Base-by-base conservation (phyloP, 2,113 vertebrate species). In the Hippoglossus stenolepis region DNA sequence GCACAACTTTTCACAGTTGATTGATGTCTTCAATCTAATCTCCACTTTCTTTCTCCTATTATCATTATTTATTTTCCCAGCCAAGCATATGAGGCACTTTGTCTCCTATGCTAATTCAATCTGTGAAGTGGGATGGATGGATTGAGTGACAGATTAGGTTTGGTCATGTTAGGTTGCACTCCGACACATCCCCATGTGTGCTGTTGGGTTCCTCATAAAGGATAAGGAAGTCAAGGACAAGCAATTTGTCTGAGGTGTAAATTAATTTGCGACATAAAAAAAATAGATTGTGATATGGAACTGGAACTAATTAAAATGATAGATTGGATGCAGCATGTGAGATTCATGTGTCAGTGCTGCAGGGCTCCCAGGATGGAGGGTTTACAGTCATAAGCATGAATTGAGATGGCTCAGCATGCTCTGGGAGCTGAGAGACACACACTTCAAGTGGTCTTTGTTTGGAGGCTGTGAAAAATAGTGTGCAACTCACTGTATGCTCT, bases 231-330 rank as follows among this genome's bases (percentile, higher is more conserved):
- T 83, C 91, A 91, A 93, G 92, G 92, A 92, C 92, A 86, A 82
- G 83, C 73, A 88, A 89, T 92, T 93, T 90, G 89, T 92, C 81
- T 86, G 81, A 80, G 80, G 81, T 91, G 78, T 91, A 90, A 92
- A 94, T 93, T 89, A 85, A 94, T 93, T 92, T 93, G 85, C 85
- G 73, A 72, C 83, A 86, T 91, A 85, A 89, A 86, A 84, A 90
- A 88, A 82, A 43, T 70, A 85, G 81, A 93, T 75, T 83, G 80
- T 59, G 78, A 78, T 90, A 87, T 90, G 87, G 51, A 94, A 92
- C 88, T 90, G 89, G 77, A 90, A 90, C 89, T 89, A 93, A 94
- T 95, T 94, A 94, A 87, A 86, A 90, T 95, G 94, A 95, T 91
- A 88, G 90, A 94, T 95, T 89, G 89, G 83, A 84, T 83, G 80